A percentile compares a stretch with the other conserved stretches of the same genome.
Evolutionary conservation across 2,113 vertebrate species (phyloP).

Genomic region (Leptobrachium leishanense): DNA sequence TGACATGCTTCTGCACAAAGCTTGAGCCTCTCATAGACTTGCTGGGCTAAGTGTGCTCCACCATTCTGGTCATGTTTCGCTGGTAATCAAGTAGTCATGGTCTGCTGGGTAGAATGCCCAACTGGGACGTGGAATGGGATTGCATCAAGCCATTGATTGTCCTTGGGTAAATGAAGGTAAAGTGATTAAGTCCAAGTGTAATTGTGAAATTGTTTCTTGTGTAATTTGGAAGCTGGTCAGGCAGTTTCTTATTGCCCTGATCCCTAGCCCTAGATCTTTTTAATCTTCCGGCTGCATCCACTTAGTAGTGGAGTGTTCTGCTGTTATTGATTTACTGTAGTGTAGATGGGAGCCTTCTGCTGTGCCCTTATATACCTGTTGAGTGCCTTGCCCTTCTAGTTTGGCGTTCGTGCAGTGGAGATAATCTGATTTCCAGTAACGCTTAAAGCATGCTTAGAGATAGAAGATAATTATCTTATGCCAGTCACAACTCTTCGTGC

Average conservation of each 20-base stretch:
- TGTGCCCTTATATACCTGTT: conserved; percentile 38
- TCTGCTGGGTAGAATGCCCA: conserved; percentile 23
- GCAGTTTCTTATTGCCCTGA: conserved; percentile 20
- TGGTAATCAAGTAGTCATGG: conserved; percentile 29
- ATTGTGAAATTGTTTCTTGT: conserved; percentile 39
- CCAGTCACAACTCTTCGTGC: not conserved
- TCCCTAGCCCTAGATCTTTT: conserved; percentile 21
- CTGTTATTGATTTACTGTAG: conserved; percentile 23
- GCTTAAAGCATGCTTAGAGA: conserved; percentile 14
- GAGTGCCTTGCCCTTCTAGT: not conserved
- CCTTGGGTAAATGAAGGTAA: conserved; percentile 43
- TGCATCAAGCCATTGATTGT: conserved; percentile 31
- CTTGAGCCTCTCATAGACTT: not conserved
- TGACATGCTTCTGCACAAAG: not conserved
- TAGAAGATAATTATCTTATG: conserved; percentile 12
- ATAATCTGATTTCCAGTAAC: conserved; percentile 39
- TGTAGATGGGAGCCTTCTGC: conserved; percentile 6
- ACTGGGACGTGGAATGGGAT: conserved; percentile 31
- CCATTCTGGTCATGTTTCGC: conserved; percentile 16
- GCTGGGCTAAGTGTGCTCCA: not conserved
- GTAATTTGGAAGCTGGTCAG: conserved; percentile 35
- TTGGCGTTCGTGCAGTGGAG: conserved; percentile 19
- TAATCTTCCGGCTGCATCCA: conserved; percentile 24
- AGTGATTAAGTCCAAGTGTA: conserved; percentile 28
- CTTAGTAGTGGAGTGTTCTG: conserved; percentile 22